Percentiles rank a stretch among this genome's conserved stretches.
phyloP scores from a whole-genome alignment of 2,888 invertebrate species.

The Chouioia cunea region DNA sequence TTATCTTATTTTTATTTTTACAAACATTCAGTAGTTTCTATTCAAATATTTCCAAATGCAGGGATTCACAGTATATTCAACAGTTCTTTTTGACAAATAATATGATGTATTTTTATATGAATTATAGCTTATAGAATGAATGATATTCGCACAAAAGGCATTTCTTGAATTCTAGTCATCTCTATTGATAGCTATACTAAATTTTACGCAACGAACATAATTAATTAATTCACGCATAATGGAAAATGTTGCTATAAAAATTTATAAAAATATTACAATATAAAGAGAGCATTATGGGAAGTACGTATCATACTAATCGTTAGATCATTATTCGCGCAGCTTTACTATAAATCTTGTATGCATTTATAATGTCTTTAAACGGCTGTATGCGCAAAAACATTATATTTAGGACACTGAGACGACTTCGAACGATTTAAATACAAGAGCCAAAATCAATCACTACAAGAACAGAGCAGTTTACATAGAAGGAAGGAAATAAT shows the following conservation, averaged over 20 bases:
- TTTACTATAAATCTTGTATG: constrained; percentile 31
- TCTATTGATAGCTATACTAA: constrained; percentile 20
- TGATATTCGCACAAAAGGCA: constrained; percentile 16
- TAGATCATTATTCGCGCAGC: constrained; percentile 30
- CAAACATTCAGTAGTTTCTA: too few species aligned
- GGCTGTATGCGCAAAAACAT: not conserved
- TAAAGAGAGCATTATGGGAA: constrained; percentile 38
- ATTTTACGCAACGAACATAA: constrained; percentile 22
- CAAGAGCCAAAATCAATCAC: constrained; percentile 13
- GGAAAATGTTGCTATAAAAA: constrained; percentile 28
- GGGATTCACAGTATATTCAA: too few species aligned
- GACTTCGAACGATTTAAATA: constrained; percentile 11
- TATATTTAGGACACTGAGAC: not conserved
- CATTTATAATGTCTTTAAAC: constrained; percentile 18
- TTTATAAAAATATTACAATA: constrained; percentile 41
- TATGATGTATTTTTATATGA: too few species aligned
- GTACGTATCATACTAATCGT: constrained; percentile 10
- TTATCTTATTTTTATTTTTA: too few species aligned
- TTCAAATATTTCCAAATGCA: too few species aligned
- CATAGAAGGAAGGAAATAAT: constrained; percentile 12
- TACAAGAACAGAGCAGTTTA: constrained; percentile 6
- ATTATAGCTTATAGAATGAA: constrained; percentile 32
- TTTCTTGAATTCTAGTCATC: constrained; percentile 6
- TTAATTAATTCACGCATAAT: constrained; percentile 11
- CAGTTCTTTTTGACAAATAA: too few species aligned